These are phyloP conservation scores for Neocrepidodera transversa DNA, from an alignment of 2,888 invertebrate genomes.

Conservation along the genomic window DNA sequence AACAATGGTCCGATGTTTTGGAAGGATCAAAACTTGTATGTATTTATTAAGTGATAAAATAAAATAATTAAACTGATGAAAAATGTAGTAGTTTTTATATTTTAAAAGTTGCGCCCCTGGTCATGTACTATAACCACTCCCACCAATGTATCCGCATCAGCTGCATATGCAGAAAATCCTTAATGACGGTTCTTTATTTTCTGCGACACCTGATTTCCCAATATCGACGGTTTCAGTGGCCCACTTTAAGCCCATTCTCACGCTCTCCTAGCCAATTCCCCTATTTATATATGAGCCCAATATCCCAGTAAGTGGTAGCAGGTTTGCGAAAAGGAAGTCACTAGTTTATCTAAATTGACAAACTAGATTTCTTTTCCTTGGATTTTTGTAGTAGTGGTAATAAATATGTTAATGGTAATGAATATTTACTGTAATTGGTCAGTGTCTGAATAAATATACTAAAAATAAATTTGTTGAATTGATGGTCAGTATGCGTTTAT, in stretches of 20 bases:
- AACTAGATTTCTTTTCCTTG: not conserved
- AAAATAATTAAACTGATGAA: too few species aligned
- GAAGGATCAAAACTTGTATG: too few species aligned
- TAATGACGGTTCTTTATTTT: conserved; percentile 6
- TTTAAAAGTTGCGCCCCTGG: not conserved
- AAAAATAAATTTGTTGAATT: too few species aligned
- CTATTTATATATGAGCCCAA: not conserved
- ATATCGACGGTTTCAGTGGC: conserved; percentile 3
- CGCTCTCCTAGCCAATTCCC: not conserved
- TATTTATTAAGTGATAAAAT: too few species aligned
- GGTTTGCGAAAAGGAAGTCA: not conserved
- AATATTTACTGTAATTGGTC: too few species aligned
- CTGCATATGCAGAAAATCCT: conserved; percentile 8
- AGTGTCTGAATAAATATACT: too few species aligned
- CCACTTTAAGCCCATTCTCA: not conserved
- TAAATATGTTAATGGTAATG: too few species aligned
- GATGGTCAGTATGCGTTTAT: too few species aligned
- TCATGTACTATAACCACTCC: not conserved
- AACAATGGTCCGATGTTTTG: too few species aligned
- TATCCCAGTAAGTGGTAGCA: not conserved
- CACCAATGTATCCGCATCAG: not conserved
- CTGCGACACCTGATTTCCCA: conserved; percentile 18
- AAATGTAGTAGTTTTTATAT: not conserved
- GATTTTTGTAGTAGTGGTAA: too few species aligned
- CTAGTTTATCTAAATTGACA: not conserved